Base-by-base conservation (phyloP, 2,888 invertebrate genomes). In the Acanthacorydalis orientalis region DNA sequence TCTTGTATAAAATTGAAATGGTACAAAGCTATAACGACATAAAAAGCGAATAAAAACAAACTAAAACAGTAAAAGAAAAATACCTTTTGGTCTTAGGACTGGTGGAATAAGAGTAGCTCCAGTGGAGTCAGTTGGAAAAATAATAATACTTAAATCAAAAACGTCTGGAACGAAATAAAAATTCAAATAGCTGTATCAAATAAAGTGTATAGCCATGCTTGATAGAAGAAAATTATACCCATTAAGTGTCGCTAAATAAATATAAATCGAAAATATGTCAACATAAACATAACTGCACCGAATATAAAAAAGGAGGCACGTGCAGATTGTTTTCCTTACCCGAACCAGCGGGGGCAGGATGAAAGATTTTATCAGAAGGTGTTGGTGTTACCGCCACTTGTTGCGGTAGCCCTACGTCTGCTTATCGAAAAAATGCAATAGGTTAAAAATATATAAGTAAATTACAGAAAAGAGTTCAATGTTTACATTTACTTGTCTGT, bases 91-190 rank as follows among this genome's bases (percentile, higher is more conserved):
- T 64, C 75, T 74, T 61, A 77, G 70, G 62, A 81, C 73, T 57
- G 77, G 74, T 60, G 84, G 83, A 64, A 78, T 73, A 66, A 77
- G 75, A 58, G 75, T 76, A 55, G 74, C 74, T 63, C 83, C 83
- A 60, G 76, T 73, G 57, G 80, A 77, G 73, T 84, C 81, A 62
- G 80, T 82, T 60, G 83, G 83, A 68, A 81, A 78, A 66, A 77
- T 73, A 68, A 80, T 73, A 66, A 77, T 74, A 70, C 75, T 77
- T 74, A 77, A 79, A 72, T 80, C 77, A 72, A 74, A 73, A 64
- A 79, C 73, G 73, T 80, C 80, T 80, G 78, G 63, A 79, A 79
- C 65, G 61, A 65, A 64, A 64, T 59, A 61, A 56, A 53, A 49
- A 53, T 54, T 52, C 37, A 44, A 46, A 52, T 32, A 50, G 51